These are phyloP conservation scores for Brachionus rubens DNA, from an alignment of 1,140 invertebrate genomes.

Conservation along the genomic window DNA sequence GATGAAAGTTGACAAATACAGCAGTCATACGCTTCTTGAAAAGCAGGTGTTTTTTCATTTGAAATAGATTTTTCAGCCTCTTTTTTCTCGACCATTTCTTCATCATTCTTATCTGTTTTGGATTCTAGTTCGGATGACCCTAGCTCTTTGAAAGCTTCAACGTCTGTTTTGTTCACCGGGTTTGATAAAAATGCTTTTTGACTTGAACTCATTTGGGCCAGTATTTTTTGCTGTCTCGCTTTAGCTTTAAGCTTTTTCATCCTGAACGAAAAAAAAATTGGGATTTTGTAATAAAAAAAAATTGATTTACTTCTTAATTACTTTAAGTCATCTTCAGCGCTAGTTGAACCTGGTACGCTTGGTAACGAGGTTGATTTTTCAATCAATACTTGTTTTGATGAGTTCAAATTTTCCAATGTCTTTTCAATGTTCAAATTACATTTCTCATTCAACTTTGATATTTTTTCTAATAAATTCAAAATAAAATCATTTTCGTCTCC, in stretches of 20 bases:
- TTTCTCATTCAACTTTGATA: conserved; percentile 55
- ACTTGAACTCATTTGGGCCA: conserved; percentile 29
- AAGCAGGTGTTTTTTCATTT: neutral
- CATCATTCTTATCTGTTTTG: neutral
- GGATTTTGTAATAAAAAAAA: no score
- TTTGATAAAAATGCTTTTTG: conserved; percentile 31
- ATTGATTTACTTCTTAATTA: no score
- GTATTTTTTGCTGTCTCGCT: conserved; percentile 49
- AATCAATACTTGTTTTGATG: conserved; percentile 43
- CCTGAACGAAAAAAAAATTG: conserved; percentile 48
- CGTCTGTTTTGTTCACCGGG: conserved; percentile 7
- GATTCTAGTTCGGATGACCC: neutral
- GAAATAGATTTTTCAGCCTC: neutral
- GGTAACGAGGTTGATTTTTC: conserved; percentile 12
- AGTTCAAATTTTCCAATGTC: conserved; percentile 47
- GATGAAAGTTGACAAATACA: conserved; percentile 89
- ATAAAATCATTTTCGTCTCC: conserved; percentile 85
- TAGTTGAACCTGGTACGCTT: neutral
- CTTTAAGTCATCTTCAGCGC: conserved; percentile 20
- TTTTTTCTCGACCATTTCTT: neutral
- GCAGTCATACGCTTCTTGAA: conserved; percentile 77
- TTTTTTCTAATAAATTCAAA: conserved; percentile 65
- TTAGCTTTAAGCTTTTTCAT: conserved; percentile 69
- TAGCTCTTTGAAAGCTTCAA: conserved; percentile 3
- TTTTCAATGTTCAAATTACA: conserved; percentile 66